phyloP scores from a whole-genome alignment of 2,888 invertebrate species.

The Amphimallon solstitiale region DNA sequence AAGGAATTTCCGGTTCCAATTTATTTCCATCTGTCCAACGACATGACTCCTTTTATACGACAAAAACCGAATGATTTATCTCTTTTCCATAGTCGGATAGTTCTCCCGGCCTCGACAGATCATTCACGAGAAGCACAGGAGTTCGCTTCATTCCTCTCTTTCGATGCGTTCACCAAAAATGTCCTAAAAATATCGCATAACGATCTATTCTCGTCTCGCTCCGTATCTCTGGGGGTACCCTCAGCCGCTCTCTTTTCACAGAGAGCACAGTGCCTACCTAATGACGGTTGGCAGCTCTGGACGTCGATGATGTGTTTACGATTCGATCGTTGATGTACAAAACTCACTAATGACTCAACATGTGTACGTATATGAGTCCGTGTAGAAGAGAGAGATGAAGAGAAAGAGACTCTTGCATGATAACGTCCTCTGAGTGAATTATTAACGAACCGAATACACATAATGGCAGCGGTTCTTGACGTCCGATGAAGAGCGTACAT shows the following conservation, averaged over 20 bases:
- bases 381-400: neutral
- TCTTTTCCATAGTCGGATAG: neutral
- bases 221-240: no score
- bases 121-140: neutral
- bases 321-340: constrained; percentile 59
- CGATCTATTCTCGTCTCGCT: neutral
- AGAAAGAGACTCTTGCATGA: constrained; percentile 50
- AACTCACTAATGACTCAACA: constrained; percentile 60
- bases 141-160: no score
- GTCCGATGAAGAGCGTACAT: constrained; percentile 44
- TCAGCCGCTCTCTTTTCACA: neutral
- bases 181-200: constrained; percentile 21
- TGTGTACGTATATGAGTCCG: constrained; percentile 52
- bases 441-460: constrained; percentile 55
- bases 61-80: constrained; percentile 17
- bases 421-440: constrained; percentile 56
- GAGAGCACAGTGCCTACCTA: constrained; percentile 28
- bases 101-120: neutral
- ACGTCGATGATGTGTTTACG: constrained; percentile 60
- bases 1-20: constrained; percentile 14
- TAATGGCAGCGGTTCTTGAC: constrained; percentile 50
- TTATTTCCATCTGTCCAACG: constrained; percentile 13
- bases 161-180: neutral
- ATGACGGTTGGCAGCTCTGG: constrained; percentile 53
- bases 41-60: neutral